Base-by-base conservation (phyloP, 2,797 vertebrate species). In the Lutjanus argentimaculatus region DNA sequence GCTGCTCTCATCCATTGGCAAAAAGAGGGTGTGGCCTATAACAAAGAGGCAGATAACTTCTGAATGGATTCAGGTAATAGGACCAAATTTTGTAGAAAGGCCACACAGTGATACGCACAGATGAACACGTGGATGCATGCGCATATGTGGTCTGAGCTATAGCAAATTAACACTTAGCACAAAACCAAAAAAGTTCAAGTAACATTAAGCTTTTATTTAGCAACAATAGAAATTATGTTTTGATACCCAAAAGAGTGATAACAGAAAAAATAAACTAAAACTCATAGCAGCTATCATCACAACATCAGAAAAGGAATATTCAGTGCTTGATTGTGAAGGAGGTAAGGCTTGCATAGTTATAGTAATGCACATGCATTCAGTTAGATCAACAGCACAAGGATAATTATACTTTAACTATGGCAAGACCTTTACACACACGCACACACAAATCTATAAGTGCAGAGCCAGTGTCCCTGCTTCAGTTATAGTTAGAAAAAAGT, bases 191-290 rank as follows among this genome's bases (percentile, higher is more conserved):
- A 71, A 21, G 11, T 83, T 57, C 4, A 80, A 46, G 71, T 56
- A 79, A 77, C 72, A 92, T 89, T 93, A 96, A 96, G 92, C 91
- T 92, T 98, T 98, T 98, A 98, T 98, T 98, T 95, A 96, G 94
- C 94, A 97, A 97, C 93, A 96, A 92, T 96, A 97, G 85, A 97
- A 96, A 96, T 94, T 77, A 7, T 51, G 88, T 94, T 89, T 91
- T 93, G 90, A 89, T 90, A 90, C 72, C 82, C 74, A 95, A 95
- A 93, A 88, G 80, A 92, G 93, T 78, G 89, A 92, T 83, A 94
- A 84, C 89, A 91, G 89, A 90, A 94, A 94, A 94, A 66, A 65
- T 8, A 22, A 40, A 3, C 14, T 52, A 73, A 61, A 63, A 68
- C 46, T 9, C 63, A 51, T 2, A 83, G 68, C 85, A 82, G 74